These are phyloP conservation scores for Xylocopa sonorina DNA, from an alignment of 1,140 invertebrate species.

Conservation along the genomic window DNA sequence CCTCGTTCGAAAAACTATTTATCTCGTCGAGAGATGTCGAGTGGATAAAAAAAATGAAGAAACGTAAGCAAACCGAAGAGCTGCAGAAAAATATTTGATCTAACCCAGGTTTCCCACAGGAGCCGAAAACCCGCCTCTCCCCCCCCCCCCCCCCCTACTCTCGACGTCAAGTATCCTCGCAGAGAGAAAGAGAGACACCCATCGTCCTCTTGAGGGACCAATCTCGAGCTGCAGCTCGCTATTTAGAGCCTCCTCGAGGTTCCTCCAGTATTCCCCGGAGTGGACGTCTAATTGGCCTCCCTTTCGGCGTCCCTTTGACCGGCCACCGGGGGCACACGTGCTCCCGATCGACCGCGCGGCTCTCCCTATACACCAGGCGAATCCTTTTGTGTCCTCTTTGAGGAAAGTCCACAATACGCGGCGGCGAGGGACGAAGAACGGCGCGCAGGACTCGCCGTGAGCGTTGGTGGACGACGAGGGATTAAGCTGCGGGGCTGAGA, in stretches of 20 bases:
- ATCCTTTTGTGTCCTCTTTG: conserved; percentile 61
- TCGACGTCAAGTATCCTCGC: not conserved
- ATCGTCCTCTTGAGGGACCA: not conserved
- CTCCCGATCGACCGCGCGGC: not conserved
- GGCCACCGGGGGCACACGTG: conserved; percentile 17
- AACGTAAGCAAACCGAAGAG: not conserved
- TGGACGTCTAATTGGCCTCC: not conserved
- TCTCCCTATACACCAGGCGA: not conserved
- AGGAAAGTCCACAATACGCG: conserved; percentile 45
- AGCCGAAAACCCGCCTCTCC: not conserved
- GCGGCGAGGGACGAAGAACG: not conserved
- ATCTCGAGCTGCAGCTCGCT: not conserved
- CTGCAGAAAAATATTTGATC: not conserved
- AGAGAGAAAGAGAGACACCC: no score
- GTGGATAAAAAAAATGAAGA: not conserved
- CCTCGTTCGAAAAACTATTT: not conserved
- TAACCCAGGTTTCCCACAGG: not conserved
- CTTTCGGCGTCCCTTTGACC: conserved; percentile 19
- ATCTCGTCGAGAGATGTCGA: not conserved
- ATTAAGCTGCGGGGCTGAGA: no score
- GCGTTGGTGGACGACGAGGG: conserved; percentile 27
- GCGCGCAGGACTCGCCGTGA: conserved; percentile 34
- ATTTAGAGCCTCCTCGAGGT: not conserved
- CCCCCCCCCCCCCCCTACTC: not conserved
- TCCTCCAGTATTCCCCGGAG: no score